Conservation (phyloP, 2,888 invertebrate species). For the Gibbula magus region DNA sequence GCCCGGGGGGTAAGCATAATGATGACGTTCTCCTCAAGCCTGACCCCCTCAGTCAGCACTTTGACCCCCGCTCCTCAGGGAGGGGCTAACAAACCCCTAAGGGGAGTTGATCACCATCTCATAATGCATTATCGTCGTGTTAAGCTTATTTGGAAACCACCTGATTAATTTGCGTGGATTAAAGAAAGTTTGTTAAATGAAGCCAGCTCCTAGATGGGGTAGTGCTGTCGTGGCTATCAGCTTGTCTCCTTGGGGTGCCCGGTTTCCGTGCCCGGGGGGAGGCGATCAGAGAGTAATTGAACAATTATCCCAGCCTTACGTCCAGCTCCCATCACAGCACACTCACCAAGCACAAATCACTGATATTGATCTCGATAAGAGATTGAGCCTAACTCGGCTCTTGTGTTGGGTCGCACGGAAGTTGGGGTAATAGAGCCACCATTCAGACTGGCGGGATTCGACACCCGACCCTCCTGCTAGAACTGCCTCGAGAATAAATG, state of each 20-base stretch:
- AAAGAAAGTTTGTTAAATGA: slow-evolving; percentile 19
- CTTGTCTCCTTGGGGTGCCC: slow-evolving; percentile 8
- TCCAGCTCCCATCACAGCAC: not conserved
- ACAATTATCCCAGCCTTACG: slow-evolving; percentile 20
- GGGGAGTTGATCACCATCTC: not conserved
- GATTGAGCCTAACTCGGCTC: not conserved
- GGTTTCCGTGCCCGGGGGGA: slow-evolving; percentile 12
- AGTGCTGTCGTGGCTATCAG: not conserved
- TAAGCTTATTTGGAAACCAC: slow-evolving; percentile 19
- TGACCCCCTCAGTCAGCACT: slow-evolving; percentile 12
- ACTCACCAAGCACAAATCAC: slow-evolving; percentile 8
- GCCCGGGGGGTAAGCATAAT: not conserved
- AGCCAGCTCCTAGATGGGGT: not conserved
- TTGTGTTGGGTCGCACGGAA: not conserved
- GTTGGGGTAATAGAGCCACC: not conserved
- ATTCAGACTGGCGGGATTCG: not conserved
- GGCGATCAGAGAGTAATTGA: slow-evolving; percentile 3
- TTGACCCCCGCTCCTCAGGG: not conserved
- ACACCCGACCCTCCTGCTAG: slow-evolving; percentile 5
- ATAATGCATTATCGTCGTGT: slow-evolving; percentile 13
- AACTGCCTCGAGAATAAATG: not conserved
- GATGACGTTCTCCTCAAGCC: not conserved
- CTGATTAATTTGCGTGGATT: slow-evolving; percentile 17
- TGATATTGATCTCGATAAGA: slow-evolving; percentile 12
- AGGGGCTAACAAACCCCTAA: slow-evolving; percentile 2